Evolutionary conservation across 64 coral and sea anemone species (phyloP).

Genomic region (Porites australiensis): DNA sequence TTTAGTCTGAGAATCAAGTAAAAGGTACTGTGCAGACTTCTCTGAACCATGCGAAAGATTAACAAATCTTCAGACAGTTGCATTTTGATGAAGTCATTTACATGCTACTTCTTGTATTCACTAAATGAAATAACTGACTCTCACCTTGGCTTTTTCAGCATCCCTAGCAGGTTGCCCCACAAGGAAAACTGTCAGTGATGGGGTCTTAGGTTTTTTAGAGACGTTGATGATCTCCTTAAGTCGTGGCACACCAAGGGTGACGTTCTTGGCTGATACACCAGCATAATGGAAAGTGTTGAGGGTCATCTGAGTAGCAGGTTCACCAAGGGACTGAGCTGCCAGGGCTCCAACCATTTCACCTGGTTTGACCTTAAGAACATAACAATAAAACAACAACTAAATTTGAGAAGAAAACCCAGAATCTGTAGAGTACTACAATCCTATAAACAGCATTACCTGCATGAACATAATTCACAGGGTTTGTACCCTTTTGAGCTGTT

Average conservation of each 20-base stretch:
- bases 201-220: constrained; percentile 98
- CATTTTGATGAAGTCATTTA: too few species aligned
- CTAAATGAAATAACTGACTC: not conserved
- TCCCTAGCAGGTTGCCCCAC: constrained; percentile 97
- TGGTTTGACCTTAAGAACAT: constrained; percentile 79
- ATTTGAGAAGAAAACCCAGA: not conserved
- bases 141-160: constrained; percentile 98
- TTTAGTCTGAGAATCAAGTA: too few species aligned
- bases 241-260: constrained; percentile 96
- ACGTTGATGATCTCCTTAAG: constrained; percentile 99
- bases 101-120: too few species aligned
- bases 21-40: too few species aligned
- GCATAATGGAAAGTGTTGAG: constrained; percentile 99
- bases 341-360: constrained; percentile 99
- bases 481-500: too few species aligned
- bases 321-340: constrained; percentile 97
- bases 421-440: not conserved
- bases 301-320: constrained; percentile 99
- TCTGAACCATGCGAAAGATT: too few species aligned
- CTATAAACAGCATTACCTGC: too few species aligned
- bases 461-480: too few species aligned
- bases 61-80: too few species aligned
- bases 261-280: constrained; percentile 99
- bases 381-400: not conserved
- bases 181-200: constrained; percentile 95